A percentile compares a stretch with the other conserved stretches of the same genome.
Evolutionary conservation across 2,113 vertebrate species (phyloP).

Genomic region (Donacobius atricapilla): DNA sequence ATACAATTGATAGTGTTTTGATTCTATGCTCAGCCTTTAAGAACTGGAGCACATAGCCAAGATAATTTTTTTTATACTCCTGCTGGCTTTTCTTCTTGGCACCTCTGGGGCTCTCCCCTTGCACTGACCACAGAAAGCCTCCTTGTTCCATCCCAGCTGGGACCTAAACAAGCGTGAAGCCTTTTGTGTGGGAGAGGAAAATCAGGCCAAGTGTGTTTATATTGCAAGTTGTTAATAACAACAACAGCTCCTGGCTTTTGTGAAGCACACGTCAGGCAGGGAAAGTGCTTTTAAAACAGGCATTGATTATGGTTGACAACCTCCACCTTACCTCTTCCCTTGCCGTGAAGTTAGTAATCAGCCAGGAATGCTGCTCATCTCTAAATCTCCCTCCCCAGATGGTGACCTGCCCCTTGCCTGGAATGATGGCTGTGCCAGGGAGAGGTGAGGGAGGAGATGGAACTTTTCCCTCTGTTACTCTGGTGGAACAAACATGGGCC

Average conservation of each 20-base stretch:
- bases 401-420: too few relatives aligned
- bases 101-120: not conserved
- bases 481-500: not conserved
- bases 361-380: not conserved
- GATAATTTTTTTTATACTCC: not conserved
- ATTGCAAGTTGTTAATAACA: not conserved
- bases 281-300: not conserved
- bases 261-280: not conserved
- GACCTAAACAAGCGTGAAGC: not conserved
- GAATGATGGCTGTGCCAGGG: too few relatives aligned
- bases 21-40: not conserved
- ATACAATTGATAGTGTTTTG: not conserved
- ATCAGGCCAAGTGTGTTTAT: constrained; percentile 50
- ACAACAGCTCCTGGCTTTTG: constrained; percentile 12
- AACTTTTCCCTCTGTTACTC: not conserved
- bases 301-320: constrained; percentile 4
- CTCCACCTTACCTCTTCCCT: not conserved
- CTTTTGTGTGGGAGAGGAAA: not conserved
- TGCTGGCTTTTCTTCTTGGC: not conserved
- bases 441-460: not conserved
- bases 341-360: not conserved
- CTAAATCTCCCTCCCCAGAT: not conserved
- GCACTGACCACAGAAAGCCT: not conserved
- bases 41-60: not conserved
- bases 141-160: not conserved